Conservation (phyloP, 2,888 invertebrate species). For the Agrenia bidenticulata region DNA sequence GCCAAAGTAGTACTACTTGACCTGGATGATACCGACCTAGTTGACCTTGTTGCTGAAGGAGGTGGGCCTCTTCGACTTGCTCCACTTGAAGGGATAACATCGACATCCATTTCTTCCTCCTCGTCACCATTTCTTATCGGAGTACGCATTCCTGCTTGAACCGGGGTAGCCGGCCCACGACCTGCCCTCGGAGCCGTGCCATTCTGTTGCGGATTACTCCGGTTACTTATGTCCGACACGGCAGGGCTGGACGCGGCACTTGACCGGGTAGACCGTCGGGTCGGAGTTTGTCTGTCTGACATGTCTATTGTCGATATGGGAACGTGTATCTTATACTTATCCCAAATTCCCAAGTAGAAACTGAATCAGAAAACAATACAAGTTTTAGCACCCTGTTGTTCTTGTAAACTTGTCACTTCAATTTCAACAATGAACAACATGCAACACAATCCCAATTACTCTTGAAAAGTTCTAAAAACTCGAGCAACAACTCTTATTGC, state of each 20-base stretch:
- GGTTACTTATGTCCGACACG: background rate
- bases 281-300: conserved; percentile 19
- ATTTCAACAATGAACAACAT: too few relatives aligned
- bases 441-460: too few relatives aligned
- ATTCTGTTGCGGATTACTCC: background rate
- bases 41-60: background rate
- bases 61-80: background rate
- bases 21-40: conserved; percentile 16
- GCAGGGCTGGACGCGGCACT: conserved; percentile 8
- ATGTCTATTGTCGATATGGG: too few relatives aligned
- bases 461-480: too few relatives aligned
- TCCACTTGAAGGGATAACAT: background rate
- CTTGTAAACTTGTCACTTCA: too few relatives aligned
- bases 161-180: background rate
- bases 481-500: too few relatives aligned
- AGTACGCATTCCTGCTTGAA: background rate
- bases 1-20: conserved; percentile 12
- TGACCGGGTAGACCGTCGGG: conserved; percentile 19
- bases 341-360: too few relatives aligned
- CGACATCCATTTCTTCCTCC: conserved; percentile 1
- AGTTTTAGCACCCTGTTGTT: too few relatives aligned
- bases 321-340: too few relatives aligned
- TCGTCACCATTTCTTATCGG: conserved; percentile 19
- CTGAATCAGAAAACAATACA: too few relatives aligned
- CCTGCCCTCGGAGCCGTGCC: background rate